Evolutionary conservation across 2,113 vertebrate species (phyloP).

Genomic region (Morphnarchus princeps): DNA sequence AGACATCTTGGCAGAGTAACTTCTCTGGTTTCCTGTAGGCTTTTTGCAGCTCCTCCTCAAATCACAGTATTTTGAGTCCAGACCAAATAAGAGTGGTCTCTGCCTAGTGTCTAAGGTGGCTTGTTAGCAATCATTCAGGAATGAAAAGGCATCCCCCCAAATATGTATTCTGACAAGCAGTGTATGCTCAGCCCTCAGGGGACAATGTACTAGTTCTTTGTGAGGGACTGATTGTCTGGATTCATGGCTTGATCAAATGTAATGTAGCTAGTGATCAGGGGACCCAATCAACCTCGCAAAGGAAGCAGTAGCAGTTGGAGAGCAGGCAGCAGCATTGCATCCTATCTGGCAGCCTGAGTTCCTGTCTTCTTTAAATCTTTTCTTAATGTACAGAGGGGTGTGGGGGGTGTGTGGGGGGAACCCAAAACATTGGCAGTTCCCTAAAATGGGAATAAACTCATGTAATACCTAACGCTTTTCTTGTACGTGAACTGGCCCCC

Average conservation of each 20-base stretch:
- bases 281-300: background rate
- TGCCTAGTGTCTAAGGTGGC: background rate
- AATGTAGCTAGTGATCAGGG: background rate
- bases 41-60: background rate
- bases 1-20: background rate
- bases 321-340: background rate
- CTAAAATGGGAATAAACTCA: background rate
- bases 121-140: background rate
- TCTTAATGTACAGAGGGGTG: background rate
- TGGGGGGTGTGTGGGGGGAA: background rate
- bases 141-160: background rate
- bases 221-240: background rate
- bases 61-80: background rate
- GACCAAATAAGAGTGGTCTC: background rate
- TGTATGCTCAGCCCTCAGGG: background rate
- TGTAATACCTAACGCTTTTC: background rate
- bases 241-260: background rate
- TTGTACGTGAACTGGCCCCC: background rate
- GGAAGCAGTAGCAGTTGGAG: background rate
- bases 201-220: background rate
- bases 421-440: background rate
- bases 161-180: background rate
- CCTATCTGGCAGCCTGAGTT: background rate
- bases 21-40: background rate
- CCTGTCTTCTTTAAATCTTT: background rate